Evolutionary conservation across 2,888 invertebrate genomes (phyloP).

Genomic region (Mactromeris polynyma): DNA sequence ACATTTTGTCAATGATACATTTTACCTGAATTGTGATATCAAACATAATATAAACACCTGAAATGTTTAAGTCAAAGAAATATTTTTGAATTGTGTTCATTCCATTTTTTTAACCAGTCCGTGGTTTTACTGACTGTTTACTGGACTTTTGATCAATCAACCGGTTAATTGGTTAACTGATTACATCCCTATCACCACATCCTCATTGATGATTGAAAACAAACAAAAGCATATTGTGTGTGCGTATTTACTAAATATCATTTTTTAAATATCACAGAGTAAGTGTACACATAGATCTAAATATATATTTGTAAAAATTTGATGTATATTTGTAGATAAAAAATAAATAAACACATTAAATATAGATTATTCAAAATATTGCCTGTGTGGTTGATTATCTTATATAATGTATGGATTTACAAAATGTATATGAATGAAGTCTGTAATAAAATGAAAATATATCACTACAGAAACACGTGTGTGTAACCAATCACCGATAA

Average conservation of each 20-base stretch:
- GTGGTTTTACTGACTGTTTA: too few relatives aligned
- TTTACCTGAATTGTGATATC: too few relatives aligned
- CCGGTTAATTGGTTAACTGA: too few relatives aligned
- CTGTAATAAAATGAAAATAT: neutral
- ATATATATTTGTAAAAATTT: neutral
- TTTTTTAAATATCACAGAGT: constrained; percentile 2
- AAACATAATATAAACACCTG: too few relatives aligned
- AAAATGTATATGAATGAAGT: neutral
- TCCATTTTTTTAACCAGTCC: too few relatives aligned
- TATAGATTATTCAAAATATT: neutral
- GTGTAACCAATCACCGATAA: neutral
- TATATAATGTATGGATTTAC: too few relatives aligned
- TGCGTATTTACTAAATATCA: constrained; percentile 6
- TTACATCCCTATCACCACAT: too few relatives aligned
- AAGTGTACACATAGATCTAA: constrained; percentile 5
- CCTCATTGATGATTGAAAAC: neutral
- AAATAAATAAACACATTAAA: neutral
- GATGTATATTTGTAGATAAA: neutral
- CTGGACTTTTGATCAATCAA: too few relatives aligned
- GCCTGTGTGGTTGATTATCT: neutral
- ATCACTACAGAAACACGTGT: neutral
- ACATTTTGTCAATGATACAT: too few relatives aligned
- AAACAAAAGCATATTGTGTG: neutral
- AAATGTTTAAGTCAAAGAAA: too few relatives aligned
- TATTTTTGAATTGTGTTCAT: too few relatives aligned